A percentile compares a stretch with the other conserved stretches of the same genome.
Evolutionary conservation across 2,797 vertebrate genomes (phyloP).

Genomic region (Dromococcyx pavoninus): DNA sequence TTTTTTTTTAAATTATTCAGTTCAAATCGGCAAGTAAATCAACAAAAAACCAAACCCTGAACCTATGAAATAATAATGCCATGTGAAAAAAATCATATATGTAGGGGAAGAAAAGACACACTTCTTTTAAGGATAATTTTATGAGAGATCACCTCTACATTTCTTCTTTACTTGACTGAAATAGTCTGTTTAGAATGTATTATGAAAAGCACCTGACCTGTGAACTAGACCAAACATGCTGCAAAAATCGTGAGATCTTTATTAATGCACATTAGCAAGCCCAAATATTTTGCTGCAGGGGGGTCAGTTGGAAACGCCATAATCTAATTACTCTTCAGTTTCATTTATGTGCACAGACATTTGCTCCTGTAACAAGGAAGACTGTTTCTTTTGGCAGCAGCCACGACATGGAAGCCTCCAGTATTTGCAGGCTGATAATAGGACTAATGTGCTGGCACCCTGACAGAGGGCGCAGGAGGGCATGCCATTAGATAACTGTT

Average conservation of each 20-base stretch:
- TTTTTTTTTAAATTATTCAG: not conserved
- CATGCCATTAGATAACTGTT: slow-evolving; percentile 64
- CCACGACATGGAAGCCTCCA: slow-evolving; percentile 14
- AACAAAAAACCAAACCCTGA: not conserved
- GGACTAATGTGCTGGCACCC: slow-evolving; percentile 47
- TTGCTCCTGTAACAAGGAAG: slow-evolving; percentile 46
- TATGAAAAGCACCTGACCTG: slow-evolving; percentile 29
- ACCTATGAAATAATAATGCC: not conserved
- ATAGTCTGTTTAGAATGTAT: slow-evolving; percentile 16
- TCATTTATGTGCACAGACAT: slow-evolving; percentile 28
- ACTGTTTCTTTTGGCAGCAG: slow-evolving; percentile 43
- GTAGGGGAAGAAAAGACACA: not conserved
- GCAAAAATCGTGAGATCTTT: not conserved
- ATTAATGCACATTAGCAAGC: slow-evolving; percentile 18
- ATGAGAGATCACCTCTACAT: not conserved
- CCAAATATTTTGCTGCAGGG: not conserved
- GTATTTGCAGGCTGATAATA: slow-evolving; percentile 44
- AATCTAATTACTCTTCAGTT: slow-evolving; percentile 56
- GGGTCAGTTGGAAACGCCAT: slow-evolving; percentile 10
- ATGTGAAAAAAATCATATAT: not conserved
- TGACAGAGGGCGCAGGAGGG: slow-evolving; percentile 65
- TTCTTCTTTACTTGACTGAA: slow-evolving; percentile 9
- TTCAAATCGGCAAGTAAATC: not conserved
- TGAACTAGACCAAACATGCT: not conserved
- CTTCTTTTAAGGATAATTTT: slow-evolving; percentile 27